Conservation (phyloP, 2,888 invertebrate species). For the Copidosoma aretas region DNA sequence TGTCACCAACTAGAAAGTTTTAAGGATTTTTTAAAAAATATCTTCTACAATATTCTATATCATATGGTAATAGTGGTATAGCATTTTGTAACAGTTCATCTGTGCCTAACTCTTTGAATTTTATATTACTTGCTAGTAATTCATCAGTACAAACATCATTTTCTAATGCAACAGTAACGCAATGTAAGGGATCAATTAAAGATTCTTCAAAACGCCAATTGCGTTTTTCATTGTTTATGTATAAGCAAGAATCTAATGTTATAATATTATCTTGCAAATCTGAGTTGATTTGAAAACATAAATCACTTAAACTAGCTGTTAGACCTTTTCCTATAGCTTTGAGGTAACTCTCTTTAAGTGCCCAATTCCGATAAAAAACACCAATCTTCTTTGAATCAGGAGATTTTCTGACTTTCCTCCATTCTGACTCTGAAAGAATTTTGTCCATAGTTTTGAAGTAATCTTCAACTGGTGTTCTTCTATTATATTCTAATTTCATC, state of each 20-base stretch:
- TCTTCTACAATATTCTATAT: conserved; percentile 66
- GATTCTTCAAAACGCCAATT: conserved; percentile 87
- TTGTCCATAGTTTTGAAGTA: conserved; percentile 89
- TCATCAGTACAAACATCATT: conserved; percentile 49
- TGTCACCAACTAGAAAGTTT: no score
- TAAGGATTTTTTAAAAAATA: conserved; percentile 66
- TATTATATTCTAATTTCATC: conserved; percentile 83
- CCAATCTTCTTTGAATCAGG: conserved; percentile 72
- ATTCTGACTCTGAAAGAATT: conserved; percentile 83
- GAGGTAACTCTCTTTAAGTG: conserved; percentile 92
- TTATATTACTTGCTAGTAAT: conserved; percentile 44
- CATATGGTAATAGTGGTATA: conserved; percentile 64
- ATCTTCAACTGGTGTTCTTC: conserved; percentile 74
- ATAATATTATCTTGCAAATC: conserved; percentile 57
- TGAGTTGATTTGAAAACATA: conserved; percentile 75
- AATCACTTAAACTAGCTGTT: conserved; percentile 75
- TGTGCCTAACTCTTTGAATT: conserved; percentile 68
- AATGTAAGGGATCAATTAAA: conserved; percentile 76
- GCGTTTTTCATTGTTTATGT: conserved; percentile 66
- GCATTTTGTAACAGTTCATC: conserved; percentile 69
- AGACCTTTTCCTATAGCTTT: conserved; percentile 91
- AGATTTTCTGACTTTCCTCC: conserved; percentile 73
- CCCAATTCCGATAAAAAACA: conserved; percentile 90
- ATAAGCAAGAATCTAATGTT: conserved; percentile 72
- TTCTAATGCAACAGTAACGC: conserved; percentile 76